phyloP scores from a whole-genome alignment of 2,888 invertebrate genomes.

The Synanthedon tipuliformis region DNA sequence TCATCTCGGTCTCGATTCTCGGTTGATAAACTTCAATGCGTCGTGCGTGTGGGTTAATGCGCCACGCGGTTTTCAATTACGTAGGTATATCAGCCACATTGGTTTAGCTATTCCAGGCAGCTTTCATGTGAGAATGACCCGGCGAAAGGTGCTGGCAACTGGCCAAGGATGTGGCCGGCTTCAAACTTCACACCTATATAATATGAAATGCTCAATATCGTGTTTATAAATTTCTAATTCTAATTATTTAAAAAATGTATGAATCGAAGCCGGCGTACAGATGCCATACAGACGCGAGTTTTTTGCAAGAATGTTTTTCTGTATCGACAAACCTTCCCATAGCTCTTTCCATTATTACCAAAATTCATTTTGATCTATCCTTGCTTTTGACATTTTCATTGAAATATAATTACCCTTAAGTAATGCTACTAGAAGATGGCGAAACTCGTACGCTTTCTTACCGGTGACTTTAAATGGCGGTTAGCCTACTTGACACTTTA shows the following conservation, averaged over 20 bases:
- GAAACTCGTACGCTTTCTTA: too few relatives aligned
- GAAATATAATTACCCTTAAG: too few relatives aligned
- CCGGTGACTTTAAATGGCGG: too few relatives aligned
- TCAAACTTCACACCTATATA: background rate
- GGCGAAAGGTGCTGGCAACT: conserved; percentile 41
- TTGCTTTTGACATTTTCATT: too few relatives aligned
- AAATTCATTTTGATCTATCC: too few relatives aligned
- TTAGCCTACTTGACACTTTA: too few relatives aligned
- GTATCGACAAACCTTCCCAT: too few relatives aligned
- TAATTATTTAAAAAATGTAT: background rate
- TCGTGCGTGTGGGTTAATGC: conserved; percentile 3
- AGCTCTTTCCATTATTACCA: too few relatives aligned
- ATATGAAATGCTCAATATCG: background rate
- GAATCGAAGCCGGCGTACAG: too few relatives aligned
- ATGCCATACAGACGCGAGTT: too few relatives aligned
- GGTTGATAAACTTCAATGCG: conserved; percentile 1
- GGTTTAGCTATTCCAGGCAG: conserved; percentile 28
- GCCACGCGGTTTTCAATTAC: conserved; percentile 13
- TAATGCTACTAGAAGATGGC: too few relatives aligned
- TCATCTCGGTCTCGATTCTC: conserved; percentile 2
- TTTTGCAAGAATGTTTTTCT: too few relatives aligned
- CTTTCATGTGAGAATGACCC: conserved; percentile 42
- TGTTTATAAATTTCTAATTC: background rate
- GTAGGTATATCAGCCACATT: conserved; percentile 14
- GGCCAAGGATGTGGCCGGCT: conserved; percentile 18